Conservation (phyloP, 2,113 vertebrate genomes). For the Lophura nycthemera region DNA sequence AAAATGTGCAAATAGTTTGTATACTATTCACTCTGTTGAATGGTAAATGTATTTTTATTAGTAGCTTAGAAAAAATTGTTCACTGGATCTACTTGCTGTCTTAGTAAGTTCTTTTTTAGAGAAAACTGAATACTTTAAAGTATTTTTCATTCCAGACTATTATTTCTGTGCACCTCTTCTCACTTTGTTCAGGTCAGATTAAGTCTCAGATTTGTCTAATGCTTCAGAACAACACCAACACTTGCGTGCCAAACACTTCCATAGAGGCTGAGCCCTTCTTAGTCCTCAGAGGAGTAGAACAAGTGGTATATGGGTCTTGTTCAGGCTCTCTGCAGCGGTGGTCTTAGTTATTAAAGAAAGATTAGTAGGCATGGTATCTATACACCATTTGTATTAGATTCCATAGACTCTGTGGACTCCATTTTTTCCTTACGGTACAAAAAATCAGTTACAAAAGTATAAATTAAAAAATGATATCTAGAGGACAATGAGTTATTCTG, state of each 20-base stretch:
- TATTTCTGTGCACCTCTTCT: neutral
- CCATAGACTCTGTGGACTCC: neutral
- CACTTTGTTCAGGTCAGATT: neutral
- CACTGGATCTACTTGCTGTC: neutral
- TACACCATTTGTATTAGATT: neutral
- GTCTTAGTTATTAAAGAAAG: neutral
- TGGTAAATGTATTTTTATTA: conserved; percentile 28
- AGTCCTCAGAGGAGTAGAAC: neutral
- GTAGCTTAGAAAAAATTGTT: neutral
- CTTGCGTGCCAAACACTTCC: neutral
- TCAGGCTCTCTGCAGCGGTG: neutral
- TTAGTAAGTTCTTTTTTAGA: neutral
- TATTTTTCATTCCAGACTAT: conserved; percentile 20
- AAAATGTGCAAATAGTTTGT: conserved; percentile 31
- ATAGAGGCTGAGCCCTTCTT: neutral
- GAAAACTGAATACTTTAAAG: neutral
- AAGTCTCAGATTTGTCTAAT: neutral
- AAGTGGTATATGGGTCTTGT: neutral
- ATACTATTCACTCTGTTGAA: conserved; percentile 56
- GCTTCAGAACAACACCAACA: neutral
- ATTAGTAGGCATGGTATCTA: neutral
- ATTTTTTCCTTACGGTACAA: neutral
- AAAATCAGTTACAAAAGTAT: neutral
- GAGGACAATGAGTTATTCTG: neutral
- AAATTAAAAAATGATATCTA: neutral